Base-by-base conservation (phyloP, 2,888 invertebrate species). In the Lepetodrilus schrolli region DNA sequence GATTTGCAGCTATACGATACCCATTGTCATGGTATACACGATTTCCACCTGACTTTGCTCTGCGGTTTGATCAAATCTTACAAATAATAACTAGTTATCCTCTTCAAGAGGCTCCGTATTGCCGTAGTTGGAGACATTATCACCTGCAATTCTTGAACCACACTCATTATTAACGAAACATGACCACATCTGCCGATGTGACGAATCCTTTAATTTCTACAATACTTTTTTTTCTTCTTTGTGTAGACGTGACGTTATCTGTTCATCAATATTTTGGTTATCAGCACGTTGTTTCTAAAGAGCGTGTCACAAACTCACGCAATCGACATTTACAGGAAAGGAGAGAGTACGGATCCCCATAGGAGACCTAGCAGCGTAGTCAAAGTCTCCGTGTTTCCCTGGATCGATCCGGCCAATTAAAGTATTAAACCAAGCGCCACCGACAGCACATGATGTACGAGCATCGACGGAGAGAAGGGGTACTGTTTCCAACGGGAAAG, bases 361-460 rank as follows among this genome's bases (percentile, higher is more conserved):
- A n/a, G 13, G 7, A 30, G 21, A 58, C n/a, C 58, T 23, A 10
- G 58, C 17, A 30, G 17, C 17, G 10, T 23, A 58, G 58, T 58
- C 58, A 30, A 58, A 23, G 58, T n/a, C 13, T 23, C 26, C 58
- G 58, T 17, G 43, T 21, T 26, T 4, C 51, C 36, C 2, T 26
- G 30, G 38, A 68, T 68, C 68, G 68, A 68, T 68, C 68, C 38
- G 43, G 43, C 26, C 38, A 68, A 68, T 68, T 68, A 68, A 68
- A 68, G 68, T 68, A 68, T 68, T 68, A 68, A 68, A 68, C 47
- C 47, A 30, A 47, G 43, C 38, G 68, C 43, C 68, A n/a, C 68
- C 23, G 68, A 68, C 68, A 47, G 68, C 47, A 17, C 10, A 43
- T 68, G 68, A 68, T 68, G 26, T 26, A 68, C 30, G 68, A 47